Percentiles rank a stretch among this genome's conserved stretches.
phyloP scores from a whole-genome alignment of 2,113 vertebrate species.

The Tor tambroides region DNA sequence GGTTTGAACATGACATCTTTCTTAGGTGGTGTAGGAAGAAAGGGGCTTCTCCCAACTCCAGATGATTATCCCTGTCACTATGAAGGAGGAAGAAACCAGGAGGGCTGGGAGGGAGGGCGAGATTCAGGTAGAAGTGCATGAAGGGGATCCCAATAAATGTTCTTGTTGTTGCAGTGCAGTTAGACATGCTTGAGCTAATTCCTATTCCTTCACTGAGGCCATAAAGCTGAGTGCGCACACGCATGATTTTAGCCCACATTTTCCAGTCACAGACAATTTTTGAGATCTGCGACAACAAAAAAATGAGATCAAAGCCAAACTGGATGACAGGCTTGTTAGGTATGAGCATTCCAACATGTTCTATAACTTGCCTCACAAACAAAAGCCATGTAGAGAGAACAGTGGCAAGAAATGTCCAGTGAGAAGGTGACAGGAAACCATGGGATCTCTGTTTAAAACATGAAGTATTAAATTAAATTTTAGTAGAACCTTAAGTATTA shows the following conservation, averaged over 20 bases:
- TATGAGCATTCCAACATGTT: background rate
- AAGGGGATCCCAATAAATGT: conserved; percentile 7
- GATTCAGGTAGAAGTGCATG: conserved; percentile 77
- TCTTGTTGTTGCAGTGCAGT: conserved; percentile 29
- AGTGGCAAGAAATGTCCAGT: background rate
- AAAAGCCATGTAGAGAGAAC: background rate
- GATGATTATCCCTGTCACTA: conserved; percentile 84
- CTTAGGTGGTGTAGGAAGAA: conserved; percentile 78
- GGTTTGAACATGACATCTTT: conserved; percentile 55
- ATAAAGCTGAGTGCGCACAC: background rate
- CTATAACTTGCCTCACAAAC: background rate
- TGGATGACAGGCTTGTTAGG: background rate
- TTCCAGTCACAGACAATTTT: background rate
- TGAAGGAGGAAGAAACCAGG: conserved; percentile 85
- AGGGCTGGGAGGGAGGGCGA: conserved; percentile 84
- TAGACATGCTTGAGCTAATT: conserved; percentile 19
- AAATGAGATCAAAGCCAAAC: background rate
- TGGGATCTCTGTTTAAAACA: background rate
- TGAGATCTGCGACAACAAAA: background rate
- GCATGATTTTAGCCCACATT: background rate
- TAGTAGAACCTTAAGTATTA: background rate
- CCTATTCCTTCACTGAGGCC: background rate
- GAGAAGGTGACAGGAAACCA: background rate
- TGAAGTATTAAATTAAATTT: background rate
- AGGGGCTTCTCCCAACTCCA: conserved; percentile 86